These are phyloP conservation scores for Poecilia wingei DNA, from an alignment of 2,797 vertebrate species.

Conservation along the genomic window DNA sequence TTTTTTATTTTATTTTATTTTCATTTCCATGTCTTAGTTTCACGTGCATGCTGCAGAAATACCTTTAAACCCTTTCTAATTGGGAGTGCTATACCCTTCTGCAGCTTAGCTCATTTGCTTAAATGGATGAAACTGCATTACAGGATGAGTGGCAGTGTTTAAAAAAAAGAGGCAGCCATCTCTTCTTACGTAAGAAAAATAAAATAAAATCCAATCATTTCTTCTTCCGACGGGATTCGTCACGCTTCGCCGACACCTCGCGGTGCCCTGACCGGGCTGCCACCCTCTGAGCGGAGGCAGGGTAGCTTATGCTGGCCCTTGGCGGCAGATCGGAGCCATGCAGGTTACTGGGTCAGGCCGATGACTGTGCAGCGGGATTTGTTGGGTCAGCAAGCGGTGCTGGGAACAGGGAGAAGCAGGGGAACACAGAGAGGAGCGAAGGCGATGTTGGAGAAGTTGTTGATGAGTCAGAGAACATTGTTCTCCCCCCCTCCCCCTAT, in stretches of 20 bases:
- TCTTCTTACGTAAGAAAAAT: background rate
- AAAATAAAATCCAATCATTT: background rate
- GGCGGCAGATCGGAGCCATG: slow-evolving; percentile 58
- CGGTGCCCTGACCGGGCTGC: slow-evolving; percentile 18
- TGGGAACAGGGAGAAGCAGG: slow-evolving; percentile 26
- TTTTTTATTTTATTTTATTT: background rate
- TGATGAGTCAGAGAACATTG: slow-evolving; percentile 34
- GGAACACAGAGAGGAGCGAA: slow-evolving; percentile 11
- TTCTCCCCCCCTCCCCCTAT: too few species aligned
- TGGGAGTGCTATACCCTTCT: background rate
- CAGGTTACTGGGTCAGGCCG: slow-evolving; percentile 77
- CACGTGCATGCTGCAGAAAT: background rate
- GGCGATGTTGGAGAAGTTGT: slow-evolving; percentile 26
- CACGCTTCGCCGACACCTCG: slow-evolving; percentile 22
- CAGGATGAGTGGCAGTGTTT: background rate
- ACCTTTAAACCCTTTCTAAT: background rate
- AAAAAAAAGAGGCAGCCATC: background rate
- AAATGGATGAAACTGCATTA: slow-evolving; percentile 6
- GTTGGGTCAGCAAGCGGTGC: slow-evolving; percentile 63
- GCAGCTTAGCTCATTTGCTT: slow-evolving; percentile 7
- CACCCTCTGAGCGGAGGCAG: slow-evolving; percentile 17
- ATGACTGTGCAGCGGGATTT: slow-evolving; percentile 68
- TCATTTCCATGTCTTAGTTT: background rate
- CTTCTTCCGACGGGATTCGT: slow-evolving; percentile 18
- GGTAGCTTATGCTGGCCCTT: slow-evolving; percentile 41